Evolutionary conservation across 1,140 invertebrate species (phyloP).

Genomic region (Listronotus bonariensis): DNA sequence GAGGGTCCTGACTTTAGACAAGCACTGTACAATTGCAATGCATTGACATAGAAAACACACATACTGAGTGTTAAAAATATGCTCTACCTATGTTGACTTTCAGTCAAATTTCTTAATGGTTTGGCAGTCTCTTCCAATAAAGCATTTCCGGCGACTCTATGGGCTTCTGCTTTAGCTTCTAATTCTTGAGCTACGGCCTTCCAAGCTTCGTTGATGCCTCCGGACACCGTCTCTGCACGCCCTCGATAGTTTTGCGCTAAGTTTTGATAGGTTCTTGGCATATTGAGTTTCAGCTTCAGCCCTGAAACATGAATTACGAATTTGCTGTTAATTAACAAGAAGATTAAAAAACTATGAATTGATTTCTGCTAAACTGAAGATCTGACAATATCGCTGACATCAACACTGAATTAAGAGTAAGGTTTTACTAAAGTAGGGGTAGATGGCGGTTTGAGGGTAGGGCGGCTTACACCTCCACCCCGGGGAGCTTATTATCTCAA

Average conservation of each 20-base stretch:
- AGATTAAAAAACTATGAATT: too few relatives aligned
- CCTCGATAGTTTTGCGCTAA: conserved; percentile 83
- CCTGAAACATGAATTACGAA: conserved; percentile 59
- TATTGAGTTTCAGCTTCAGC: conserved; percentile 88
- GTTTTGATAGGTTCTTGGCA: conserved; percentile 85
- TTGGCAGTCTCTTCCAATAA: conserved; percentile 87
- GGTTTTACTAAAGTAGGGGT: background rate
- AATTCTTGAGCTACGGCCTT: conserved; percentile 87
- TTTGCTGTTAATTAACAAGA: too few relatives aligned
- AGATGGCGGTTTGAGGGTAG: background rate
- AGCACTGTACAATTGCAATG: too few relatives aligned
- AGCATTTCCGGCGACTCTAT: conserved; percentile 70
- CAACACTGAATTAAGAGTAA: too few relatives aligned
- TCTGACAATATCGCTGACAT: too few relatives aligned
- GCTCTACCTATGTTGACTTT: conserved; percentile 67
- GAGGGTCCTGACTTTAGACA: too few relatives aligned
- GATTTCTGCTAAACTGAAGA: too few relatives aligned
- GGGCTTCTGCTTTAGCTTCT: conserved; percentile 86
- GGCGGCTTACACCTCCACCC: too few relatives aligned
- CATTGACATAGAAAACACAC: too few relatives aligned
- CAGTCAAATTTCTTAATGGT: conserved; percentile 75
- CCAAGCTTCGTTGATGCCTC: conserved; percentile 87
- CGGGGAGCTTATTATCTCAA: too few relatives aligned
- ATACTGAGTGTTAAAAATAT: too few relatives aligned
- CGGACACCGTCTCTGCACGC: conserved; percentile 77